Base-by-base conservation (phyloP, 2,113 vertebrate species). In the Sebastes schlegelii region DNA sequence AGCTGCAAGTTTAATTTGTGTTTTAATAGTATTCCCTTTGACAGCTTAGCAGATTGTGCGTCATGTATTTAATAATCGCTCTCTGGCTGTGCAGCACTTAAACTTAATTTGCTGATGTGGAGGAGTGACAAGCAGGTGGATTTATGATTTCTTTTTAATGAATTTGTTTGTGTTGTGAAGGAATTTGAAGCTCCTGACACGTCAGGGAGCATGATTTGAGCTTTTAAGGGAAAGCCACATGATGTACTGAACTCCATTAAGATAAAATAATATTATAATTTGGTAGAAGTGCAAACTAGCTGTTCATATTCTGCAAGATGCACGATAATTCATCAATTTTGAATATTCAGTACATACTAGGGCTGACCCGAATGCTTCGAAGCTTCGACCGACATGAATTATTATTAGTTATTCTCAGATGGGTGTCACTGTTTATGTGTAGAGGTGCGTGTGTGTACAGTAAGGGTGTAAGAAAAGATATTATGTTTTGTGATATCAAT, bases 151-250 rank as follows among this genome's bases (percentile, higher is more conserved):
- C 9, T 62, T 26, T 13, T 8, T 42, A 5, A 4, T 16, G 8
- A 6, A 62, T 67, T 54, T 73, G 21, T 83, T 78, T 40, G 16
- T 60, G 6, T 52, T 72, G 21, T 17, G 51, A 60, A 34, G 11
- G 9, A 43, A 34, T 43, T 69, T 70, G 11, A 65, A 60, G 8
- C 51, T 51, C 16, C 5, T 49, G 1, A 60, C 52, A 9, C 17
- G n/a, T 43, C 8, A 1, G 26, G 68, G n/a, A 43, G 34, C 5
- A 23, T 11, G 11, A 52, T 57, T 73, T 67, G 5, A 55, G 19
- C 13, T 80, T 16, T 69, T 52, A 23, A 5, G 49, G 16, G 6
- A 21, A 66, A 61, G 8, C 16, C 17, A 51, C 61, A 14, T 14
- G 1, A 17, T 23, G 9, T 45, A 46, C 17, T 57, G 14, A 55